phyloP scores from a whole-genome alignment of 35 echinoderm and acorn worm genomes.

The Strongylocentrotus purpuratus region DNA sequence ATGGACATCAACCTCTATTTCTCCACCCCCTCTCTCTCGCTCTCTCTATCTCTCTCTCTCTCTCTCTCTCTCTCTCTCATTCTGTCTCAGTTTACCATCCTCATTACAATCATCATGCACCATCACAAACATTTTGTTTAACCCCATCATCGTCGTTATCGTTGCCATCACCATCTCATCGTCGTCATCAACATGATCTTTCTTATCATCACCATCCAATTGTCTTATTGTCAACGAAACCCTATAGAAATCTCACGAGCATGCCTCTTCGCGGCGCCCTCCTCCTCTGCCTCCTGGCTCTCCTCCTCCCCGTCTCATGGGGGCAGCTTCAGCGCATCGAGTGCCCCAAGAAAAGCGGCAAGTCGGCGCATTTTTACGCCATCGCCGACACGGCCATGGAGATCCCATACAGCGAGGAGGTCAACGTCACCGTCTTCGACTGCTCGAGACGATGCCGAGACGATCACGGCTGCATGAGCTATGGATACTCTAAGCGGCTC shows the following conservation, averaged over 20 bases:
- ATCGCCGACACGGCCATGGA: conserved; percentile 21
- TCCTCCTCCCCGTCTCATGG: not conserved
- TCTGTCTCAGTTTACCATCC: too few species aligned
- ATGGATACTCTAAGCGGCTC: conserved; percentile 21
- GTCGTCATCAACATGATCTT: not conserved
- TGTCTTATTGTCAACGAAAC: not conserved
- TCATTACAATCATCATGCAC: too few species aligned
- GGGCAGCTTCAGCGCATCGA: not conserved
- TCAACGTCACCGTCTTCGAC: conserved; percentile 35
- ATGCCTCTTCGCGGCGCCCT: not conserved
- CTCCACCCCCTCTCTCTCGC: too few species aligned
- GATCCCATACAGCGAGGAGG: not conserved
- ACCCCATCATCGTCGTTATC: too few species aligned
- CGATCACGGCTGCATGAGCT: not conserved
- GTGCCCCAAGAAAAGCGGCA: conserved; percentile 15
- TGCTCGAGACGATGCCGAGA: conserved; percentile 47
- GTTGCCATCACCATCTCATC: not conserved
- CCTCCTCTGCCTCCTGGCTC: not conserved
- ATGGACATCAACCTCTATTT: too few species aligned
- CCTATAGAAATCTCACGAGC: not conserved
- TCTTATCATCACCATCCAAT: not conserved
- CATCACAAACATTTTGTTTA: too few species aligned
- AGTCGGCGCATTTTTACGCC: conserved; percentile 20
- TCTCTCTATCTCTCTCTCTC: too few species aligned
- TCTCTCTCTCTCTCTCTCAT: too few species aligned